phyloP scores from a whole-genome alignment of 53 echinoderm and acorn worm species.

The Pentamera pediparva region DNA sequence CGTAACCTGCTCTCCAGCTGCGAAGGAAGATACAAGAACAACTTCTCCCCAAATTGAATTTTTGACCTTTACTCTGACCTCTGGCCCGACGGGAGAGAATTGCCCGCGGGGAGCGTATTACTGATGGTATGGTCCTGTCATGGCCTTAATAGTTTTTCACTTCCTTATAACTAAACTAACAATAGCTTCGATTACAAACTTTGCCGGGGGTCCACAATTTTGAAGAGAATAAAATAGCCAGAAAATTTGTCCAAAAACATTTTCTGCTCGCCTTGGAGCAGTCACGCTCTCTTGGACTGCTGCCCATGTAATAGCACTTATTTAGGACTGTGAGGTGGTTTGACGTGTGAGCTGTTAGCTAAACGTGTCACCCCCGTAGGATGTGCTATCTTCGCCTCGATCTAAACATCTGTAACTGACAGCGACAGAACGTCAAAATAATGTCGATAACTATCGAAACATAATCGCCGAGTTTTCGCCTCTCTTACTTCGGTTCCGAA shows the following conservation, averaged over 20 bases:
- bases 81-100: slow-evolving; percentile 33
- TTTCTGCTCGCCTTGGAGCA: slow-evolving; percentile 20
- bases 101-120: slow-evolving; percentile 20
- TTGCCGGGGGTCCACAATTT: slow-evolving; percentile 31
- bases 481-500: no score
- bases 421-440: slow-evolving; percentile 24
- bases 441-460: neutral
- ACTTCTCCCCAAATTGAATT: slow-evolving; percentile 25
- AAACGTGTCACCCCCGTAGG: slow-evolving; percentile 17
- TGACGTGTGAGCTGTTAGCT: slow-evolving; percentile 31
- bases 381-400: neutral
- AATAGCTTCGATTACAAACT: slow-evolving; percentile 34
- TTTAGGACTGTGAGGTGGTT: slow-evolving; percentile 20
- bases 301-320: slow-evolving; percentile 1
- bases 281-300: neutral
- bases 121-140: slow-evolving; percentile 19
- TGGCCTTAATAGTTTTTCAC: slow-evolving; percentile 27
- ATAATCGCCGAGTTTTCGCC: no score
- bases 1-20: slow-evolving; percentile 29
- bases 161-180: slow-evolving; percentile 23
- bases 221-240: slow-evolving; percentile 28
- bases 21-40: slow-evolving; percentile 26
- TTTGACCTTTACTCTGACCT: slow-evolving; percentile 33
- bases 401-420: neutral
- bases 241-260: slow-evolving; percentile 35